phyloP scores from a whole-genome alignment of 2,113 vertebrate species.

The cat (Felis catus) region F.catus_Fca126_mat1.0 CM031419.1:147614501-147615000 shows the following conservation, averaged over 20 bases:
- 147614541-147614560: background rate
- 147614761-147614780: background rate
- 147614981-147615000: background rate
- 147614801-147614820: background rate
- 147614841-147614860: background rate
- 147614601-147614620: background rate
- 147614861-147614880: background rate
- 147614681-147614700: background rate
- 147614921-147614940: background rate
- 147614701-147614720: background rate
- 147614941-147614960: background rate
- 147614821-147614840: background rate
- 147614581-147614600: background rate
- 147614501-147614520: background rate
- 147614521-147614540: background rate
- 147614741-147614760: background rate
- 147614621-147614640: background rate
- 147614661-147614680: background rate
- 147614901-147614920: background rate
- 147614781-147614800: slow-evolving; percentile 11
- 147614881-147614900: background rate
- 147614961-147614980: background rate
- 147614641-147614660: background rate
- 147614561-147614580: background rate
- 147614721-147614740: background rate